Evolutionary conservation across 92 coral and sea anemone species (phyloP), one percentile per base, ranked within the genome.

Genomic region (Heliopora coerulea): DNA sequence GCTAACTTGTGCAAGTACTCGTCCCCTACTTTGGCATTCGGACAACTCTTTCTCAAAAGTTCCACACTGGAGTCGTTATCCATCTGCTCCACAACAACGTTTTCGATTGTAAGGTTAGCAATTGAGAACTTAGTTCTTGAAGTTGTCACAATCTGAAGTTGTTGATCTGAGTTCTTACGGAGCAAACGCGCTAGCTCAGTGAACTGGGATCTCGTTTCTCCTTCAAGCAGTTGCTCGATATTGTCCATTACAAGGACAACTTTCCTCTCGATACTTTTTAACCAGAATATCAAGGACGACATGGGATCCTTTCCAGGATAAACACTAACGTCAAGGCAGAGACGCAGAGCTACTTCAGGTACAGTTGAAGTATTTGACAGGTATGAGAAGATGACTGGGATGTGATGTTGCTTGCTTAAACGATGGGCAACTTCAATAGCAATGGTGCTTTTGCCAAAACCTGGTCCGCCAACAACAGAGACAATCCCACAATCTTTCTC

Each of bases 381-480:
- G 5, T 19, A 64, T 24, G 72, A 35, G 50, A 64, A 64, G 42
- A 37, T 37, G 42, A 37, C 42, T 4, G 4, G 42, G 11, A 37
- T 37, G 17, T 50, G 6, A 37, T 37, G 4, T 11, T 37, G 4
- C 42, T 37, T 11, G 4, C 11, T 4, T 37, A 37, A 37, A 4
- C 11, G 42, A 37, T 37, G 72, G 23, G 72, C 32, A 32, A 64
- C 72, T 34, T 35, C 26, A 19, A 35, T 4, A 32, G 72, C 72
- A 64, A 64, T 40, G 11, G 72, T 64, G 72, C 50, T 64, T 40
- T 64, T 64, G 50, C 72, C 72, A 64, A 64, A 64, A 25, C 72
- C 72, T 34, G 72, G 72, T 11, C 49, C 49, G 2, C 72, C 72
- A 17, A 64, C 54, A 64, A 64, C 35, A 0, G 72, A 64, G 3